These are phyloP conservation scores for Aphaenogaster floridana DNA, from an alignment of 1,140 invertebrate species.

Conservation along the genomic window DNA sequence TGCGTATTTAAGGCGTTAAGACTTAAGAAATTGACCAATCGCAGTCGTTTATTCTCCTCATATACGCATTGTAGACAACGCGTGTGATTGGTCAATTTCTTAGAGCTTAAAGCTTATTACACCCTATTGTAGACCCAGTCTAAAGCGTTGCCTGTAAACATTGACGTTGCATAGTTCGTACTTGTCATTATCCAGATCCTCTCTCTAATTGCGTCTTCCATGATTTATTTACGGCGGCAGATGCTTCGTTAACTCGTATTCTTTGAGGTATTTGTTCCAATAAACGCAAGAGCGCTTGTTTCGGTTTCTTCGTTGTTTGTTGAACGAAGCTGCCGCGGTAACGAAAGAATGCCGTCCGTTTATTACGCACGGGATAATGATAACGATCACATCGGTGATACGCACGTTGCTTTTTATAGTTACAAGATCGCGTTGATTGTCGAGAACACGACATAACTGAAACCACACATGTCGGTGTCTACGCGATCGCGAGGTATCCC, in stretches of 20 bases:
- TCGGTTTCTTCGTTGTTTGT: neutral
- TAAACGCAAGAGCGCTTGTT: neutral
- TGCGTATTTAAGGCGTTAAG: too few species aligned
- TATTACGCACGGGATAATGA: neutral
- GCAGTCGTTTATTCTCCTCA: too few species aligned
- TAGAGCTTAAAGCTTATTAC: too few species aligned
- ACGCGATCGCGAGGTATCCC: neutral
- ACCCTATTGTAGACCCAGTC: too few species aligned
- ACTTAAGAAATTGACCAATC: too few species aligned
- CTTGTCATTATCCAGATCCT: conserved; percentile 2
- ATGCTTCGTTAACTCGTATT: neutral
- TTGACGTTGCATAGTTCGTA: neutral
- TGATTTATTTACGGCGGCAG: neutral
- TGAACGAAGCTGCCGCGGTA: neutral
- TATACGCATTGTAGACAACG: too few species aligned
- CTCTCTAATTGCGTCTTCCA: neutral
- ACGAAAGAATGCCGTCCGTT: neutral
- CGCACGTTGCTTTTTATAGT: neutral
- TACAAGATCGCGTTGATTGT: neutral
- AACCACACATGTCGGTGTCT: neutral
- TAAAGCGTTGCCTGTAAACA: neutral
- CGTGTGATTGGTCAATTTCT: too few species aligned
- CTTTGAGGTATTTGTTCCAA: neutral
- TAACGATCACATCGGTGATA: conserved; percentile 1
- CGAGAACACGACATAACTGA: neutral